Conservation (phyloP, 2,113 vertebrate genomes). For the Limnothrissa miodon region DNA sequence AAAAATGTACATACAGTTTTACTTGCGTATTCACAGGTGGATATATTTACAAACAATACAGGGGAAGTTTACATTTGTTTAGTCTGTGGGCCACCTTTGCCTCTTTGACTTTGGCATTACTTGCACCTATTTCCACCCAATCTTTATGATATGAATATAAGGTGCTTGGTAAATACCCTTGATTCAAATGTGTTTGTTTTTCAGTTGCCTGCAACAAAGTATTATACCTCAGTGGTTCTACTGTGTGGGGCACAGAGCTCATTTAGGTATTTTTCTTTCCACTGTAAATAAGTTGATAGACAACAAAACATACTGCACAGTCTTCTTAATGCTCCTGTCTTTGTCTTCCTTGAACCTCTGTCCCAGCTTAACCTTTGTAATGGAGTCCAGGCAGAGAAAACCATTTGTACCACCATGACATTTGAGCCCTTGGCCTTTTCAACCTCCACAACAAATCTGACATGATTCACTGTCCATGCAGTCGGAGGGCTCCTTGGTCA, state of each 20-base stretch:
- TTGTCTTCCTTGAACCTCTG: neutral
- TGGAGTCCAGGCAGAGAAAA: neutral
- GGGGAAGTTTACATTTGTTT: neutral
- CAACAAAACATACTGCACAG: neutral
- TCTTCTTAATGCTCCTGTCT: neutral
- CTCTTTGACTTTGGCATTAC: neutral
- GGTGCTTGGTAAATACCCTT: no score
- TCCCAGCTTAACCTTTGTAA: neutral
- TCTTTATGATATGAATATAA: neutral
- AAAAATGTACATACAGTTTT: neutral
- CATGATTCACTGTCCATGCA: neutral
- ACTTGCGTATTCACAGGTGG: neutral
- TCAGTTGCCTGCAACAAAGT: no score
- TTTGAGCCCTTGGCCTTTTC: neutral
- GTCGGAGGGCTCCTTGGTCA: neutral
- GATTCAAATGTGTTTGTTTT: no score
- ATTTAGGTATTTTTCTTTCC: neutral
- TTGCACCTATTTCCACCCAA: neutral
- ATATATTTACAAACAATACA: conserved; percentile 3
- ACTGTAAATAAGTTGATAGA: neutral
- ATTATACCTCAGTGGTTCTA: neutral
- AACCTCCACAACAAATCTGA: neutral
- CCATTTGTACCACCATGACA: neutral
- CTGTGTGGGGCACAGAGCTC: neutral
- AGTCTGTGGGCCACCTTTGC: neutral